phyloP scores from a whole-genome alignment of 2,797 vertebrate species.

The Diplodus puntazzo region DNA sequence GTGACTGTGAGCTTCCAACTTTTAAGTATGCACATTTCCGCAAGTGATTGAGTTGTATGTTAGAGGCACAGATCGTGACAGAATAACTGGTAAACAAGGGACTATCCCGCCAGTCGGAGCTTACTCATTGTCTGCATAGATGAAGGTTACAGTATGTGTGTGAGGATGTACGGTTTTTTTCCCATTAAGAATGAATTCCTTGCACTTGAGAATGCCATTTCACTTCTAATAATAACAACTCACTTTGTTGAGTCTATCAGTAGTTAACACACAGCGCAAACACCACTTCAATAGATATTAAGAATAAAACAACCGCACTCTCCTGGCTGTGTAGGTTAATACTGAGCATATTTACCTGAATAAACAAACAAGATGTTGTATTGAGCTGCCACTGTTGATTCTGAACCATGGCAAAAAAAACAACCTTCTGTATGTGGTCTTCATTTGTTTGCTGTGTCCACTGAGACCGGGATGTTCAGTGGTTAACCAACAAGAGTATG shows the following conservation, averaged over 20 bases:
- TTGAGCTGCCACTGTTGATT: not conserved
- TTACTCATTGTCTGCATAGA: conserved; percentile 50
- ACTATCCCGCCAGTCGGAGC: conserved; percentile 29
- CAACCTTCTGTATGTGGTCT: not conserved
- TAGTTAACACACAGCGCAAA: conserved; percentile 12
- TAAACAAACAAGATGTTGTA: conserved; percentile 17
- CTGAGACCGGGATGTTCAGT: not conserved
- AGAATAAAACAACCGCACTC: conserved; percentile 9
- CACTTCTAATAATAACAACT: not conserved
- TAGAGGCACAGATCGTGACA: not conserved
- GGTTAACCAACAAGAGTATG: no score
- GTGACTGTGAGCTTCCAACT: conserved; percentile 16
- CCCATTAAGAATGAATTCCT: not conserved
- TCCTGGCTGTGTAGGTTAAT: conserved; percentile 1
- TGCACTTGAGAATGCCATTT: conserved; percentile 3
- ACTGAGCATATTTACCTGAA: conserved; percentile 18
- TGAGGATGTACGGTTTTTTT: not conserved
- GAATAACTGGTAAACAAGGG: conserved; percentile 32
- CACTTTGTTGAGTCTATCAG: conserved; percentile 3
- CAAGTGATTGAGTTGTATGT: conserved; percentile 2
- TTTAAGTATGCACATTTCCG: conserved; percentile 21
- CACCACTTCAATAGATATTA: not conserved
- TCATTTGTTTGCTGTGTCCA: not conserved
- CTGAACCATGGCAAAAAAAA: not conserved
- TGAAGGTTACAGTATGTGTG: conserved; percentile 4